These are phyloP conservation scores for Thamnophis elegans DNA, from an alignment of 2,797 vertebrate species.

Conservation along the genomic window DNA sequence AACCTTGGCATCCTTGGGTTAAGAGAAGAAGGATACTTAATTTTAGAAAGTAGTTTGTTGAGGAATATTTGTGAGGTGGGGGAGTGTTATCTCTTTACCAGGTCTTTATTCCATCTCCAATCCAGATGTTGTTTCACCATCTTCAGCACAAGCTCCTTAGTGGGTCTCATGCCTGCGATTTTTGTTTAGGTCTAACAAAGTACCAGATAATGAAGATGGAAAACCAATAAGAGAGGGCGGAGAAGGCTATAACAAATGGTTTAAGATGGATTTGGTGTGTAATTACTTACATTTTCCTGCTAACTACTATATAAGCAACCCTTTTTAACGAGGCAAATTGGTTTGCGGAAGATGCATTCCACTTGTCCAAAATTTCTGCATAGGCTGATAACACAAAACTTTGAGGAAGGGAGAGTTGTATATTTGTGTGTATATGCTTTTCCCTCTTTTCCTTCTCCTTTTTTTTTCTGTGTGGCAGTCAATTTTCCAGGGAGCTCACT, in stretches of 20 bases:
- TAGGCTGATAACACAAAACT: slow-evolving; percentile 71
- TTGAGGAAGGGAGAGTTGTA: slow-evolving; percentile 31
- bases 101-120: neutral
- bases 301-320: slow-evolving; percentile 76
- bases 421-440: neutral
- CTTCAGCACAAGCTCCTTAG: slow-evolving; percentile 16
- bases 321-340: slow-evolving; percentile 77
- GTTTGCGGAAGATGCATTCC: slow-evolving; percentile 73
- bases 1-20: neutral
- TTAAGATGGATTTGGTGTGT: slow-evolving; percentile 65
- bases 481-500: slow-evolving; percentile 73
- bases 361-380: slow-evolving; percentile 76
- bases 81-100: neutral
- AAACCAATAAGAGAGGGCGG: slow-evolving; percentile 57
- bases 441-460: no score
- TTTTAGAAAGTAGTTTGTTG: slow-evolving; percentile 34
- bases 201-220: slow-evolving; percentile 69
- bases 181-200: slow-evolving; percentile 63
- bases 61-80: neutral
- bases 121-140: neutral
- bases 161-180: slow-evolving; percentile 46
- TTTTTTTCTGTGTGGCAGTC: slow-evolving; percentile 68
- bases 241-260: slow-evolving; percentile 46
- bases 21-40: neutral
- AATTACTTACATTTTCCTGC: slow-evolving; percentile 72